These are phyloP conservation scores for Cataglyphis altisquamis DNA, from an alignment of 2,888 invertebrate genomes.

Conservation along the genomic window DNA sequence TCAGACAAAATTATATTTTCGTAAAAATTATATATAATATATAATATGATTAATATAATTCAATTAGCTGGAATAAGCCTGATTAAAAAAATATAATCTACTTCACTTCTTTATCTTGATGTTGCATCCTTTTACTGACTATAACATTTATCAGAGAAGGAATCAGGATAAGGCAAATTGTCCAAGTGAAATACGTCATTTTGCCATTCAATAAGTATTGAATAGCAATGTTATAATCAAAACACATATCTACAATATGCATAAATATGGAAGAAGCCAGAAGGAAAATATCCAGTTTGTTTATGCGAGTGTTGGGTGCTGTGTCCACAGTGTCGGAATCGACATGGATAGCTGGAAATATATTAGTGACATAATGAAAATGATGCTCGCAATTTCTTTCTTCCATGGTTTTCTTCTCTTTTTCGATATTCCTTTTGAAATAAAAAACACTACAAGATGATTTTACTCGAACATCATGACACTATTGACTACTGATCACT, in stretches of 20 bases:
- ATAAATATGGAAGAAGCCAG: conserved; percentile 90
- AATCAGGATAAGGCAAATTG: conserved; percentile 90
- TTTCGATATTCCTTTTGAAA: neutral
- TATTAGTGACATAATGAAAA: conserved; percentile 65
- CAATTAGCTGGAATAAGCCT: neutral
- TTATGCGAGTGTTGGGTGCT: conserved; percentile 78
- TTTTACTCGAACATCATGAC: neutral
- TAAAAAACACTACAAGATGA: neutral
- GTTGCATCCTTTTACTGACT: conserved; percentile 91
- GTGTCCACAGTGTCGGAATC: conserved; percentile 79
- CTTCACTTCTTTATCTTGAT: conserved; percentile 82
- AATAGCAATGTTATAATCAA: conserved; percentile 91
- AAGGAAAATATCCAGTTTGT: conserved; percentile 89
- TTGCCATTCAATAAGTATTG: conserved; percentile 88
- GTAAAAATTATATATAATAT: neutral
- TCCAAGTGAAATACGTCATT: conserved; percentile 90
- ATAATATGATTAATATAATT: neutral
- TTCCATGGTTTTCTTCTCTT: conserved; percentile 48
- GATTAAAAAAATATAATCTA: neutral
- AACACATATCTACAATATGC: conserved; percentile 90
- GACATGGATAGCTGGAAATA: conserved; percentile 71
- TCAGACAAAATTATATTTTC: too few species aligned
- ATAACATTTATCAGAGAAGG: conserved; percentile 92
- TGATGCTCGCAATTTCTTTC: conserved; percentile 39
- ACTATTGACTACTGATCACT: too few species aligned